Evolutionary conservation across 37 sponge, comb jelly and placozoan genomes (phyloP).

Genomic region (Eunapius fragilis): DNA sequence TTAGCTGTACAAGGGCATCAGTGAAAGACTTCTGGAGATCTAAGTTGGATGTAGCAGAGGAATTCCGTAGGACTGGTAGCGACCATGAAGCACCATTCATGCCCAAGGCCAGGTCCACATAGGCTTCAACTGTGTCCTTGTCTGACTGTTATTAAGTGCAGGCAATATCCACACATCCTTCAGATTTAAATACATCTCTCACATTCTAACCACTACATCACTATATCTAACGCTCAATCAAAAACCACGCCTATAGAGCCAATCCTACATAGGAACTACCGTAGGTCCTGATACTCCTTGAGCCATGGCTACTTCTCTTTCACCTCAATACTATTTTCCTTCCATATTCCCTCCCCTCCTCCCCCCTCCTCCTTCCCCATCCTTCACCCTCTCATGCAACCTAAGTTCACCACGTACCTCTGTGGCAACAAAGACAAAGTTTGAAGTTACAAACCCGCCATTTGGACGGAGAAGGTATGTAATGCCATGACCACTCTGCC

Average conservation of each 20-base stretch:
- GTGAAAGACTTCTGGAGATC: constrained; percentile 35
- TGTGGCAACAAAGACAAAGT: constrained; percentile 4
- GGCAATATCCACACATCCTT: not conserved
- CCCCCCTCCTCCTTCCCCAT: not conserved
- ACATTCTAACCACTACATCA: too few relatives aligned
- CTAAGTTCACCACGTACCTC: constrained; percentile 6
- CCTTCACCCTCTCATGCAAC: too few relatives aligned
- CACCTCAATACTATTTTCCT: not conserved
- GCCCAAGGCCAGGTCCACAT: not conserved
- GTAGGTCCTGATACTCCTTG: too few relatives aligned
- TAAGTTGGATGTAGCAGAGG: constrained; percentile 7
- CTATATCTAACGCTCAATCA: too few relatives aligned
- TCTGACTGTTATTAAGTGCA: not conserved
- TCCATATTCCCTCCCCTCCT: not conserved
- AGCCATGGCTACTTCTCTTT: not conserved
- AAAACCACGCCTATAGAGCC: too few relatives aligned
- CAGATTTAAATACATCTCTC: too few relatives aligned
- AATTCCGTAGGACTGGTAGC: constrained; percentile 28
- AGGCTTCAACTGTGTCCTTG: not conserved
- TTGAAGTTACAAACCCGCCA: constrained; percentile 15
- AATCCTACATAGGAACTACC: too few relatives aligned
- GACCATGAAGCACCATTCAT: constrained; percentile 30
- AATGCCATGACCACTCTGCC: not conserved
- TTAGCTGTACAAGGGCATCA: constrained; percentile 22
- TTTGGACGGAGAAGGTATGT: constrained; percentile 17